phyloP scores from a whole-genome alignment of 2,888 invertebrate genomes.

The Phoenoteleia sp. region DNA sequence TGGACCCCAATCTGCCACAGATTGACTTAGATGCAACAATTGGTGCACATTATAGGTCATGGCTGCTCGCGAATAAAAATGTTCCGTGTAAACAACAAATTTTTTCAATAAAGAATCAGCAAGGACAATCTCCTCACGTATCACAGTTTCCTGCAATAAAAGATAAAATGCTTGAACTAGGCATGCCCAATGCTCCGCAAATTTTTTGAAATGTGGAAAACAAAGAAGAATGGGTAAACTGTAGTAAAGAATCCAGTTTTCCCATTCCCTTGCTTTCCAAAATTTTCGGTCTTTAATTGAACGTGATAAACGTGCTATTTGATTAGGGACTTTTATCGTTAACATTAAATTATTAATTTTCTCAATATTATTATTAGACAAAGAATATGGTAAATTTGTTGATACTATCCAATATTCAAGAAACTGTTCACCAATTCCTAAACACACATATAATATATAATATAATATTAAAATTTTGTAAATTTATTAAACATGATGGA shows the following conservation, averaged over 20 bases:
- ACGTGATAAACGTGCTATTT: constrained; percentile 47
- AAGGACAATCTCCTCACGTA: constrained; percentile 37
- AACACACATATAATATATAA: constrained; percentile 36
- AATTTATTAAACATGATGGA: constrained; percentile 25
- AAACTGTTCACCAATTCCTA: constrained; percentile 57
- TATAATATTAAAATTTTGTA: constrained; percentile 56
- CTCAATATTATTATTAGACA: not conserved
- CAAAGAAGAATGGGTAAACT: constrained; percentile 29
- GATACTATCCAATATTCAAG: constrained; percentile 47
- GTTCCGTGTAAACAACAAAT: constrained; percentile 51
- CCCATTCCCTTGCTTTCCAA: constrained; percentile 65
- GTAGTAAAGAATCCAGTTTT: constrained; percentile 53
- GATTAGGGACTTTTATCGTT: constrained; percentile 28
- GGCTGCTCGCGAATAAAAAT: constrained; percentile 53
- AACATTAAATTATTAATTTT: constrained; percentile 14
- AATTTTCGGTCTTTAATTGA: not conserved
- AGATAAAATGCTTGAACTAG: constrained; percentile 62
- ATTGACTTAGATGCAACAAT: constrained; percentile 5
- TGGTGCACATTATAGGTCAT: constrained; percentile 68
- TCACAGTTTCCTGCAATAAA: constrained; percentile 51
- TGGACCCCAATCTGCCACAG: constrained; percentile 65
- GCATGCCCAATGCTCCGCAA: constrained; percentile 49
- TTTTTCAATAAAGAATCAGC: constrained; percentile 45
- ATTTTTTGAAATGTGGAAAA: not conserved
- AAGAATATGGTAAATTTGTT: not conserved